phyloP scores from a whole-genome alignment of 2,797 vertebrate species.

The Brachymystax lenok region DNA sequence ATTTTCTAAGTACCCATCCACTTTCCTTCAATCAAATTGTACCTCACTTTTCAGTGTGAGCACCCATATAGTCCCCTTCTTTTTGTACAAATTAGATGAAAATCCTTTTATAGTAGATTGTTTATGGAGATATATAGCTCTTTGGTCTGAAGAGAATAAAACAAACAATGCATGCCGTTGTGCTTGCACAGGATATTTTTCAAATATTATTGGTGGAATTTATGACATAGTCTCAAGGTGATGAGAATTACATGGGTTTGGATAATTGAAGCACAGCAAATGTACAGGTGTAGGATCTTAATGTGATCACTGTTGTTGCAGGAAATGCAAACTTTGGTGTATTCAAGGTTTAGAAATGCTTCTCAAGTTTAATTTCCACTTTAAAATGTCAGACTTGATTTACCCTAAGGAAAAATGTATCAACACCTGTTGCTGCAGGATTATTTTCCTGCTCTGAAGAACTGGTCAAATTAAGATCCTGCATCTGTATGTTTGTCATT shows the following conservation, averaged over 20 bases:
- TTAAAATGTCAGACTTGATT: too few relatives aligned
- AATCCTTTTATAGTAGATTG: conserved; percentile 51
- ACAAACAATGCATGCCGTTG: conserved; percentile 22
- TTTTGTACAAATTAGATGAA: conserved; percentile 52
- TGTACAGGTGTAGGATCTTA: neutral
- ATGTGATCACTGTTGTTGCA: too few relatives aligned
- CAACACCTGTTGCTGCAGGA: too few relatives aligned
- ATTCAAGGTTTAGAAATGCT: too few relatives aligned
- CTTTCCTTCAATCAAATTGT: conserved; percentile 13
- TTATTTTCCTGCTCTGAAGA: too few relatives aligned
- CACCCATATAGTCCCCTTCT: conserved; percentile 29
- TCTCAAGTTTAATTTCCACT: too few relatives aligned
- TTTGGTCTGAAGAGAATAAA: conserved; percentile 28
- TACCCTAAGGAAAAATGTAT: too few relatives aligned
- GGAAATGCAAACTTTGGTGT: too few relatives aligned
- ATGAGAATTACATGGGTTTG: conserved; percentile 31
- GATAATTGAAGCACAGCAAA: conserved; percentile 12
- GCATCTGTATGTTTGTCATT: neutral
- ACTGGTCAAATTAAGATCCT: too few relatives aligned
- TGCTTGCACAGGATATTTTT: conserved; percentile 21
- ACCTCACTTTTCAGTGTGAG: conserved; percentile 19
- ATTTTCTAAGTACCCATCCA: conserved; percentile 6
- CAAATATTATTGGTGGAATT: conserved; percentile 32
- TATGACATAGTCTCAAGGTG: conserved; percentile 32
- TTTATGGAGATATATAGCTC: conserved; percentile 47